Base-by-base conservation (phyloP, 2,888 invertebrate genomes). In the Cheilosia grossa region DNA sequence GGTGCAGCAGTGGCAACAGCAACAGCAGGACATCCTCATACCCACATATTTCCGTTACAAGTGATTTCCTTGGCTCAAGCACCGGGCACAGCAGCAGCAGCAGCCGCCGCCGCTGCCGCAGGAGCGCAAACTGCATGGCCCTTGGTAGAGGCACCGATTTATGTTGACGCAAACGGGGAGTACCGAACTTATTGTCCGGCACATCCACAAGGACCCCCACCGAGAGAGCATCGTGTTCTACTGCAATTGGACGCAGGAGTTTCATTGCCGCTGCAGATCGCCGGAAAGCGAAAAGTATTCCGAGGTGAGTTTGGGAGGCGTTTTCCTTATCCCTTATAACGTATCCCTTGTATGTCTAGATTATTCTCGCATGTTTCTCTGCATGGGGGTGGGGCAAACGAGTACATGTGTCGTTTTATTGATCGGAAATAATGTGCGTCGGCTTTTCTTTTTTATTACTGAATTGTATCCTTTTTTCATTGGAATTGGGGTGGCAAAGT, bases 231-330 rank as follows among this genome's bases (percentile, higher is more conserved):
- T 90, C 94, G 95, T 80, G 95, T 96, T 87, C 93, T 95, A 88
- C 94, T 96, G 89, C 96, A 96, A 91, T 94, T 96, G 88, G 95
- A 95, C 91, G 95, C 95, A 13, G 96, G 96, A n/a, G 95, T 96
- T 89, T 95, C 95, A 27, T 94, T 96, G 90, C 95, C 95, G 87
- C 94, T 96, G 89, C 94, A 95, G 91, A 94, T 95, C 89, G 95
- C 95, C 88, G 96, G 96, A 89, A 95, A 94, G 90, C 93, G 95
- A 88, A 96, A 96, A 92, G 93, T 95, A 88, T 94, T 96, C 89
- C 94, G 94, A 94, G 96, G 96, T 96, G 92, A 93, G 94, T 88
- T 87, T 82, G 88, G 78, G 87, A 17, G 7, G 7, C 2, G 5
- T 44, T 7, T 17, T n/a, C n/a, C 85, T 75, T 82, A 73, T 54